Evolutionary conservation across 1,140 invertebrate genomes (phyloP), one percentile per base, ranked within the genome.

Genomic region (Anastatus disparis): DNA sequence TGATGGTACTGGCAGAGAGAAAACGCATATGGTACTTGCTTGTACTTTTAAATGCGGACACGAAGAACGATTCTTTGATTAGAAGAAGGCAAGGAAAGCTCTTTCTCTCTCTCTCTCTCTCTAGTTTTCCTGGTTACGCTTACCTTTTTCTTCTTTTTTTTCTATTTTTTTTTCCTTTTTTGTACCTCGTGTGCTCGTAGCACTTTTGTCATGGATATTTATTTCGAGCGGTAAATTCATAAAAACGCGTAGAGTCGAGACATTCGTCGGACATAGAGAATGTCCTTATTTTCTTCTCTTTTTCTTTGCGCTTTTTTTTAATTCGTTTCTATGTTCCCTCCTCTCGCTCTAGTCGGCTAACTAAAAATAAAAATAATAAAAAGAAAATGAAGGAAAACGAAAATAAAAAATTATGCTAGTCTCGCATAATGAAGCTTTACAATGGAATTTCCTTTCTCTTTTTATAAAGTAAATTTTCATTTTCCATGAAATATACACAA

Each of bases 11-110:
- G n/a, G n/a, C n/a, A n/a, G n/a, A n/a, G n/a, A n/a, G n/a, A n/a
- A n/a, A n/a, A n/a, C n/a, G n/a, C n/a, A n/a, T n/a, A n/a, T n/a
- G n/a, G n/a, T n/a, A n/a, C n/a, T n/a, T n/a, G n/a, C n/a, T n/a
- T n/a, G n/a, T n/a, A n/a, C n/a, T n/a, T n/a, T n/a, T n/a, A n/a
- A n/a, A n/a, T n/a, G n/a, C n/a, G n/a, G n/a, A n/a, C n/a, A 27
- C 40, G 35, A 4, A 35, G 31, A 20, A 76, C 78, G 81, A 84
- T 85, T 83, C 82, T 84, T 85, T 85, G 83, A 84, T 84, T 84
- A 85, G 80, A 83, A 81, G 77, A 74, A 52, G 75, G 70, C 61
- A 35, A 50, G 58, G 48, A 44, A 62, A 35, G 52, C 44, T 56
- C 15, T 48, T 44, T 44, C 42, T 4, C 38, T 58, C 26, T 63